These are phyloP conservation scores for Athene cunicularia DNA, from an alignment of 2,113 vertebrate genomes.

Conservation along the genomic window DNA sequence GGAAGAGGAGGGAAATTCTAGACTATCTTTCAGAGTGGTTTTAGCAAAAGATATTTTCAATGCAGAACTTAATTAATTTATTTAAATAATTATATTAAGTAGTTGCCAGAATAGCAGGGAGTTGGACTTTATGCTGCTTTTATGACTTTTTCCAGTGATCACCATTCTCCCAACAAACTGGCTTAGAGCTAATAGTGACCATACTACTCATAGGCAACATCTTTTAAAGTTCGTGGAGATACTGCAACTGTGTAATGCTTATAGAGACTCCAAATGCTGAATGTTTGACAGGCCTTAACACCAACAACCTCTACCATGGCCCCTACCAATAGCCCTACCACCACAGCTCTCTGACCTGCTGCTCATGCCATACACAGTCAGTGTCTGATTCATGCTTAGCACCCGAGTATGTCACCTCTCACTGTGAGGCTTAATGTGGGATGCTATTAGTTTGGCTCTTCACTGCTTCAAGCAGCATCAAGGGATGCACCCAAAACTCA, in stretches of 20 bases:
- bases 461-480: neutral
- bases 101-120: neutral
- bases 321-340: neutral
- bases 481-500: neutral
- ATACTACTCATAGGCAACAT: neutral
- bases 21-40: neutral
- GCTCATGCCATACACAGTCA: neutral
- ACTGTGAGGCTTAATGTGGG: neutral
- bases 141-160: neutral
- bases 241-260: neutral
- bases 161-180: fast-evolving
- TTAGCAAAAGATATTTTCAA: neutral
- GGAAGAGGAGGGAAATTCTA: neutral
- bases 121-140: neutral
- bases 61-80: neutral
- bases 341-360: neutral
- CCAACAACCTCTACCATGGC: neutral
- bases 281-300: neutral
- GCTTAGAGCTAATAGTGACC: neutral
- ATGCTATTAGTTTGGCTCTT: neutral
- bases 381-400: neutral
- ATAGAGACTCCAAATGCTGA: neutral
- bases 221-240: neutral
- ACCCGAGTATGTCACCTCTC: fast-evolving
- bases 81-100: neutral